Percentiles rank a stretch among this genome's conserved stretches.
Evolutionary conservation across 1,140 invertebrate genomes (phyloP).

Genomic region (Octopus bimaculoides): DNA sequence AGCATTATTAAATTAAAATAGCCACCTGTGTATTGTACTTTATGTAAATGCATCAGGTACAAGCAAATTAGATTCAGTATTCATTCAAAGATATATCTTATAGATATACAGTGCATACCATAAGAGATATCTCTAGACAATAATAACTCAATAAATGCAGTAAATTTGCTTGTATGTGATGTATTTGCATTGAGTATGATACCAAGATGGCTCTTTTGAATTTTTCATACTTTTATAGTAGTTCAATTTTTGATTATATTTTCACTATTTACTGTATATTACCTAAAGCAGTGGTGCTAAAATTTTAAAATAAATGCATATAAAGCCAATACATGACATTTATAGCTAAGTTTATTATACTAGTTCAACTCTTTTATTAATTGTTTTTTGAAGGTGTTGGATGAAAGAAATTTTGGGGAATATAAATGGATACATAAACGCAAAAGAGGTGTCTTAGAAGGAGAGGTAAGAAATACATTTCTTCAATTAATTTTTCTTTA

Average conservation of each 20-base stretch:
- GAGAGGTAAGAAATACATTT: slow-evolving; percentile 54
- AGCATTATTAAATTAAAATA: too few relatives aligned
- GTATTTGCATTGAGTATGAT: not conserved
- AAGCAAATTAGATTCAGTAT: too few relatives aligned
- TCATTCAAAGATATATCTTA: too few relatives aligned
- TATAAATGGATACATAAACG: slow-evolving; percentile 81
- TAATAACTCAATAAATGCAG: too few relatives aligned
- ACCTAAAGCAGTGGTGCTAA: not conserved
- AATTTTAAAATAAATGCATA: not conserved
- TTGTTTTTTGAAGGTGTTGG: slow-evolving; percentile 64
- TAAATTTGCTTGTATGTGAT: too few relatives aligned
- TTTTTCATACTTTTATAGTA: not conserved
- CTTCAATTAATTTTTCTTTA: too few relatives aligned
- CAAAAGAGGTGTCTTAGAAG: slow-evolving; percentile 83
- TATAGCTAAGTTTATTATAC: not conserved
- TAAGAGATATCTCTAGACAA: too few relatives aligned
- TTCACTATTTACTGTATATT: not conserved
- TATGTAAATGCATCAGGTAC: too few relatives aligned
- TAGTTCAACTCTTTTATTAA: not conserved
- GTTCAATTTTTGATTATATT: not conserved
- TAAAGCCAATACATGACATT: not conserved
- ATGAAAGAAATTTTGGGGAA: slow-evolving; percentile 89
- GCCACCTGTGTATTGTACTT: too few relatives aligned
- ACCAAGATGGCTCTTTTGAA: not conserved
- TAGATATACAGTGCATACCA: too few relatives aligned